These are phyloP conservation scores for Elymnias hypermnestra DNA, from an alignment of 1,140 invertebrate genomes.

Conservation along the genomic window DNA sequence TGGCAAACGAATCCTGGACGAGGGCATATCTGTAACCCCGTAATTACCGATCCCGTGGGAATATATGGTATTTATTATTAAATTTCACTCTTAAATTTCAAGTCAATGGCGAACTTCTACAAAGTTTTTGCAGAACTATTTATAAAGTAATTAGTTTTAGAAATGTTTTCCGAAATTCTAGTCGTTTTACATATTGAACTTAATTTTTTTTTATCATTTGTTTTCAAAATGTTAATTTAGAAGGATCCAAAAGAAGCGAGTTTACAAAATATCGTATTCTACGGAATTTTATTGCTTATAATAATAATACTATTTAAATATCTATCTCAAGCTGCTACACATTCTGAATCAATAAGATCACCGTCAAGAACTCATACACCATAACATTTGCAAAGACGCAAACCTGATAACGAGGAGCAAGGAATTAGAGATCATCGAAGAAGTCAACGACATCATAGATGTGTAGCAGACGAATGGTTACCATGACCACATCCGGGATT, in stretches of 20 bases:
- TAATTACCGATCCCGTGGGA: too few relatives aligned
- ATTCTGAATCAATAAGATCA: background rate
- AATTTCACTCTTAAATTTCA: too few relatives aligned
- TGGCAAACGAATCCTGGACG: too few relatives aligned
- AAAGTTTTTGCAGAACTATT: too few relatives aligned
- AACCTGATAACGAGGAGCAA: background rate
- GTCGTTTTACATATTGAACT: background rate
- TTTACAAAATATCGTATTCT: constrained; percentile 8
- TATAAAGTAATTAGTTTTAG: too few relatives aligned
- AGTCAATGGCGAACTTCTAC: too few relatives aligned
- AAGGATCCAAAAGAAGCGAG: constrained; percentile 10
- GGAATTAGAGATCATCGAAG: constrained; percentile 10
- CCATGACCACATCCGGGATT: background rate
- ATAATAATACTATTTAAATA: constrained; percentile 8
- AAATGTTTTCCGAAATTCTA: constrained; percentile 1
- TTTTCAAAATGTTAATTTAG: constrained; percentile 8
- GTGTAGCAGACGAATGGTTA: constrained; percentile 2
- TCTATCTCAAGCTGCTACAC: background rate
- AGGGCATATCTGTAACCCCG: too few relatives aligned
- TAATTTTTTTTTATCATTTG: too few relatives aligned
- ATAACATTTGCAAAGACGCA: background rate
- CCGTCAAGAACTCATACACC: background rate
- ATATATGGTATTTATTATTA: too few relatives aligned
- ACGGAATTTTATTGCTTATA: constrained; percentile 5
- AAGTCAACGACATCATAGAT: constrained; percentile 1